These are phyloP conservation scores for Spinus olivaceus DNA, from an alignment of 2,797 vertebrate species.

Conservation along the genomic window DNA sequence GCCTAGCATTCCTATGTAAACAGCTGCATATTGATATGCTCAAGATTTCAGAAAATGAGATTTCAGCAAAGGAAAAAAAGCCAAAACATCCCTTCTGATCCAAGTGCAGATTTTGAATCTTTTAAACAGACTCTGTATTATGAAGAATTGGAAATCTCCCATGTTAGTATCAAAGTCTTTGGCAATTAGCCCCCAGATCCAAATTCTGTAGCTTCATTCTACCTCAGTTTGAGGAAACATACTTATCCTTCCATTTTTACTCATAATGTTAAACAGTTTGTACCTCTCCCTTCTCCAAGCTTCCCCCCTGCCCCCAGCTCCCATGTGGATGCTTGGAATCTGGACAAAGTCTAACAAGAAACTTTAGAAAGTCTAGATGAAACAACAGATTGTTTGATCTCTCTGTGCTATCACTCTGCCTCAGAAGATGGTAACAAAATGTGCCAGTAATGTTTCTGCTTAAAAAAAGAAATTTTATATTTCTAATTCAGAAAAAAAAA, in stretches of 20 bases:
- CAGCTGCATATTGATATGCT: background rate
- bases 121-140: background rate
- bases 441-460: background rate
- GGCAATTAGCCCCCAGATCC: background rate
- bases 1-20: background rate
- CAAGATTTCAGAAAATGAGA: background rate
- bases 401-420: background rate
- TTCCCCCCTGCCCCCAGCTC: rapidly evolving
- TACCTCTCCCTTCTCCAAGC: background rate
- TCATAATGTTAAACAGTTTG: background rate
- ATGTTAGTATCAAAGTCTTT: background rate
- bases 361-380: background rate
- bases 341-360: background rate
- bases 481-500: background rate
- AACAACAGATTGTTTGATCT: background rate
- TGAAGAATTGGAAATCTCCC: background rate
- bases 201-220: background rate
- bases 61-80: background rate
- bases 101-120: background rate
- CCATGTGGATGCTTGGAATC: background rate
- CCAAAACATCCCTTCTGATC: background rate
- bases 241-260: background rate
- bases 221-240: background rate
- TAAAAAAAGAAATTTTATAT: background rate
- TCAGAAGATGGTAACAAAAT: background rate